Conservation (phyloP, 2,797 vertebrate genomes). For the Anableps anableps region DNA sequence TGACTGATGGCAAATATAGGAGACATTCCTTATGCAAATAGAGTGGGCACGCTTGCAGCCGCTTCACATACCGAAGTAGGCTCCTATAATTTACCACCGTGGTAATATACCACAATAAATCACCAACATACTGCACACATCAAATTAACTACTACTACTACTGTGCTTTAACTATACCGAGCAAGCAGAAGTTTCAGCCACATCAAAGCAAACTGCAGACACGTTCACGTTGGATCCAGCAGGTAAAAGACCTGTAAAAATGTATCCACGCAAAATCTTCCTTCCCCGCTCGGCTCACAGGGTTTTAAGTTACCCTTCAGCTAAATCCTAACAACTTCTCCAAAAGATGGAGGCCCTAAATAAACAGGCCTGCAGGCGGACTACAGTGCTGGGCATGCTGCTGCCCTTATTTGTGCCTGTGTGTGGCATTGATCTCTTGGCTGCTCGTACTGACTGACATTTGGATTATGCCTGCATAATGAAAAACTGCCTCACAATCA, state of each 20-base stretch:
- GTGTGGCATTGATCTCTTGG: conserved; percentile 34
- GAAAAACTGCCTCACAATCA: conserved; percentile 4
- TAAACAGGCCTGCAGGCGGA: conserved; percentile 47
- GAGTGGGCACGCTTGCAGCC: background rate
- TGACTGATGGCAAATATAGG: background rate
- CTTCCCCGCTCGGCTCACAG: conserved; percentile 5
- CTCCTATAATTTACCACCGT: background rate
- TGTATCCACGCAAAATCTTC: background rate
- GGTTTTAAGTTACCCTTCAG: background rate
- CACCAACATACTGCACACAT: conserved; percentile 1
- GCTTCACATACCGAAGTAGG: background rate
- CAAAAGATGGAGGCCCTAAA: conserved; percentile 32
- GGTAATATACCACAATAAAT: conserved; percentile 15
- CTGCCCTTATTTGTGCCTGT: conserved; percentile 2
- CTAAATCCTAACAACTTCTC: conserved; percentile 8
- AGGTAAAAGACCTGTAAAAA: background rate
- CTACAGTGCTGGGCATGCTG: background rate
- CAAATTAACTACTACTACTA: conserved; percentile 16
- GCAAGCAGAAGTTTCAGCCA: background rate
- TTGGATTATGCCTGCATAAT: conserved; percentile 53
- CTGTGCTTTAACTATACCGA: background rate
- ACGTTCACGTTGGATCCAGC: conserved; percentile 9
- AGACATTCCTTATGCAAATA: background rate
- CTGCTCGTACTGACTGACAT: conserved; percentile 47
- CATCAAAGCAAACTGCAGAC: background rate